These are phyloP conservation scores for Girardinus metallicus DNA, from an alignment of 2,797 vertebrate genomes.

Conservation along the genomic window DNA sequence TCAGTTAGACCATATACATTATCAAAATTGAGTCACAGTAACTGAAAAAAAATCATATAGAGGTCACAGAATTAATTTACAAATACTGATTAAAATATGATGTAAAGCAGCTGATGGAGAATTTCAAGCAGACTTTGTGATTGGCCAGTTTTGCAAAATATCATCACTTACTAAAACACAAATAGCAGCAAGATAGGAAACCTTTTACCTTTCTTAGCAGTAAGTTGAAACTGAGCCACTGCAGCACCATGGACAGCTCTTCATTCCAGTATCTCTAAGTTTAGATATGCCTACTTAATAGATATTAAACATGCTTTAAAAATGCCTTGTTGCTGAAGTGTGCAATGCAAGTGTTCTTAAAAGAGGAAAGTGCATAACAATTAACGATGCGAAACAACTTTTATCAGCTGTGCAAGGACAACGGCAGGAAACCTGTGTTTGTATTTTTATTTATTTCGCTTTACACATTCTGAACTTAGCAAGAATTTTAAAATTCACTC, in stretches of 20 bases:
- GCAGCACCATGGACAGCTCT: constrained; percentile 1
- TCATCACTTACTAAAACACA: neutral
- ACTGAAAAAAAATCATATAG: neutral
- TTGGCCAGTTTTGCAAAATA: neutral
- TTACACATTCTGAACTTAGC: neutral
- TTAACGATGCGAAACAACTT: neutral
- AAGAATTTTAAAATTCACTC: neutral
- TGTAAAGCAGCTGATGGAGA: neutral
- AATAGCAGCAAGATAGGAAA: neutral
- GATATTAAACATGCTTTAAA: neutral
- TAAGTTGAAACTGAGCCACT: neutral
- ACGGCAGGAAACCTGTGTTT: neutral
- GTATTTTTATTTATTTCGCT: neutral
- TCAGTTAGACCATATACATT: neutral
- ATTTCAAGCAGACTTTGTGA: neutral
- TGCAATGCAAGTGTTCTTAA: neutral
- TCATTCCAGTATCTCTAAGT: neutral
- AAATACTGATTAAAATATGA: neutral
- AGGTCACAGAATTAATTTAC: neutral
- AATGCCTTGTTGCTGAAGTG: neutral
- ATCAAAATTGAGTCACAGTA: neutral
- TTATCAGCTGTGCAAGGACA: neutral
- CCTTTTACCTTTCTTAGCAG: neutral
- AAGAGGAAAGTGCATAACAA: neutral
- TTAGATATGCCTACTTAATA: neutral